phyloP scores from a whole-genome alignment of 2,797 vertebrate genomes.

The Ptychadena robeensis region DNA sequence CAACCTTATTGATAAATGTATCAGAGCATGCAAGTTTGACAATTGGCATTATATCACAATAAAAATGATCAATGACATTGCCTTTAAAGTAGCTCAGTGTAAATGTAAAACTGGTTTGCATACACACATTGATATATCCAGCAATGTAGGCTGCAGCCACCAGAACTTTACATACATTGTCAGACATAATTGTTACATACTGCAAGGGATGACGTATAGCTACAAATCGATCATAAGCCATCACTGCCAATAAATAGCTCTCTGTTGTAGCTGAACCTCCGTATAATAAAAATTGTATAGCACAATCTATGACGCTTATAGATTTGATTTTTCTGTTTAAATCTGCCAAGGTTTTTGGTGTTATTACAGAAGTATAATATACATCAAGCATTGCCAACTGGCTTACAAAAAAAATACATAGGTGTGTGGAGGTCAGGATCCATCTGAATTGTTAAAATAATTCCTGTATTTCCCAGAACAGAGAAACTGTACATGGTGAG shows the following conservation, averaged over 20 bases:
- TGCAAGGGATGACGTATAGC: constrained; percentile 29
- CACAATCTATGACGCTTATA: constrained; percentile 8
- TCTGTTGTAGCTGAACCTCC: constrained; percentile 30
- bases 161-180: constrained; percentile 1
- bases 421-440: constrained; percentile 13
- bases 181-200: constrained; percentile 20
- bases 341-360: constrained; percentile 22
- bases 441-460: background rate
- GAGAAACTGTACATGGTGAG: constrained; percentile 6
- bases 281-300: constrained; percentile 20
- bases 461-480: constrained; percentile 30
- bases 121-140: constrained; percentile 24
- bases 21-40: constrained; percentile 17
- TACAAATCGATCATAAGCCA: constrained; percentile 41
- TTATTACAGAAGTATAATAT: constrained; percentile 26
- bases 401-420: constrained; percentile 28
- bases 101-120: constrained; percentile 16
- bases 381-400: constrained; percentile 27
- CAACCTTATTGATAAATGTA: constrained; percentile 10
- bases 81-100: constrained; percentile 19
- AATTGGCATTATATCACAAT: constrained; percentile 16
- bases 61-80: constrained; percentile 26
- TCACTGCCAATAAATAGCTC: constrained; percentile 22
- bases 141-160: constrained; percentile 6
- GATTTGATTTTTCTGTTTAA: constrained; percentile 6